A percentile compares a stretch with the other conserved stretches of the same genome.
These are phyloP conservation scores for Channa argus DNA, from an alignment of 2,113 vertebrate genomes.

Conservation along the genomic window DNA sequence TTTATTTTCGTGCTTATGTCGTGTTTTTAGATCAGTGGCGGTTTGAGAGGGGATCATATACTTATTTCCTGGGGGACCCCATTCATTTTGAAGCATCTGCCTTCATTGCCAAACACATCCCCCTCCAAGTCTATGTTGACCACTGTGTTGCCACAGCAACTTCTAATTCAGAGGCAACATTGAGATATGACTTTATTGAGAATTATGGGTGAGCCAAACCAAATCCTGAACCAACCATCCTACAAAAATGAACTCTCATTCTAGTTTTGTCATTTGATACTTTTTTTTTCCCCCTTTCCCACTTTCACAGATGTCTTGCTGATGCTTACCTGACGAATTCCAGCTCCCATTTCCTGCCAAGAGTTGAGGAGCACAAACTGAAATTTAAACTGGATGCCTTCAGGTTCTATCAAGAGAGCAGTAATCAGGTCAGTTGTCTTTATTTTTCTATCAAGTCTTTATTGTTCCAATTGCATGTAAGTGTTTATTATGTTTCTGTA, in stretches of 20 bases:
- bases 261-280: not conserved
- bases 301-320: slow-evolving; percentile 67
- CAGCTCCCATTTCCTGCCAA: slow-evolving; percentile 64
- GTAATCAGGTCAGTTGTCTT: slow-evolving; percentile 41
- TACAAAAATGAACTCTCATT: not conserved
- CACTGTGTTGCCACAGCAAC: slow-evolving; percentile 71
- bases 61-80: slow-evolving; percentile 73
- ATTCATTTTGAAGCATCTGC: slow-evolving; percentile 70
- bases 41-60: slow-evolving; percentile 52
- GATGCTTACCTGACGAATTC: slow-evolving; percentile 74
- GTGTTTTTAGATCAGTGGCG: slow-evolving; percentile 68
- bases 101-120: slow-evolving; percentile 60
- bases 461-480: not conserved
- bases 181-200: slow-evolving; percentile 73
- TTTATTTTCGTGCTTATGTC: too few relatives aligned
- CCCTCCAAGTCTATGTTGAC: slow-evolving; percentile 70
- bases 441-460: not conserved
- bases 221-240: too few relatives aligned
- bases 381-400: slow-evolving; percentile 76
- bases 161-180: slow-evolving; percentile 29
- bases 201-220: slow-evolving; percentile 64
- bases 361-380: slow-evolving; percentile 61
- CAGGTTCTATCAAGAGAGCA: slow-evolving; percentile 62
- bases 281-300: not conserved
- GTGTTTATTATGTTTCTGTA: not conserved